A percentile compares a stretch with the other conserved stretches of the same genome.
phyloP scores from a whole-genome alignment of 2,797 vertebrate species.

The Neosilurus mollespiculum region DNA sequence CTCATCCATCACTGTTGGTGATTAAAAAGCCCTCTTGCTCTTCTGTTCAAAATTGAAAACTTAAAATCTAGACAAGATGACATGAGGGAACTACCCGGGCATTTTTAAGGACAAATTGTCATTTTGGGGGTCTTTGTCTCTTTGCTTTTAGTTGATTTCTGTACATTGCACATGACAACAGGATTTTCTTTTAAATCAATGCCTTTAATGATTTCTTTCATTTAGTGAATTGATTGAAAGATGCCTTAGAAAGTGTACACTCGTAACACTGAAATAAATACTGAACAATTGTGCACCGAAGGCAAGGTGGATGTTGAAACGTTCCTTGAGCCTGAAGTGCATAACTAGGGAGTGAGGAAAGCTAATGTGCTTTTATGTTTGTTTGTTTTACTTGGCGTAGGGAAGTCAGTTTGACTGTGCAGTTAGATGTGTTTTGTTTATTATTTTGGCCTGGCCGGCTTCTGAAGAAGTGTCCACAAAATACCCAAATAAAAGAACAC shows the following conservation, averaged over 20 bases:
- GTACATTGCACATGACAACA: background rate
- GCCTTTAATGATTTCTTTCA: no score
- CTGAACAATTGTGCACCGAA: no score
- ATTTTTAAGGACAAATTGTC: slow-evolving; percentile 46
- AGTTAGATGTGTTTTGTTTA: no score
- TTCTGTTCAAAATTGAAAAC: slow-evolving; percentile 60
- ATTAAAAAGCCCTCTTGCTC: slow-evolving; percentile 70
- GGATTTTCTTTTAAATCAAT: background rate
- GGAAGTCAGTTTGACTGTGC: no score
- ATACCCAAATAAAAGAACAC: no score
- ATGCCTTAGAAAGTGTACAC: background rate
- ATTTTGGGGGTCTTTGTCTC: slow-evolving; percentile 35
- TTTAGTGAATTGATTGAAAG: background rate
- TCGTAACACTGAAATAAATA: background rate
- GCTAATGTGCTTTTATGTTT: no score
- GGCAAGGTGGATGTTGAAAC: no score
- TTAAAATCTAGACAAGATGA: slow-evolving; percentile 48
- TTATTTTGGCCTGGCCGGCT: no score
- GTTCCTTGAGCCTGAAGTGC: no score
- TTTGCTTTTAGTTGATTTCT: slow-evolving; percentile 6
- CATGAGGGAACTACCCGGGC: slow-evolving; percentile 42
- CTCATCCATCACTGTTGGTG: slow-evolving; percentile 74
- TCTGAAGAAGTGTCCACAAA: no score
- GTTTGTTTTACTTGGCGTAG: no score
- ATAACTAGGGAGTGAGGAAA: no score